Base-by-base conservation (phyloP, 2,888 invertebrate genomes). In the Tortricodes alternella region DNA sequence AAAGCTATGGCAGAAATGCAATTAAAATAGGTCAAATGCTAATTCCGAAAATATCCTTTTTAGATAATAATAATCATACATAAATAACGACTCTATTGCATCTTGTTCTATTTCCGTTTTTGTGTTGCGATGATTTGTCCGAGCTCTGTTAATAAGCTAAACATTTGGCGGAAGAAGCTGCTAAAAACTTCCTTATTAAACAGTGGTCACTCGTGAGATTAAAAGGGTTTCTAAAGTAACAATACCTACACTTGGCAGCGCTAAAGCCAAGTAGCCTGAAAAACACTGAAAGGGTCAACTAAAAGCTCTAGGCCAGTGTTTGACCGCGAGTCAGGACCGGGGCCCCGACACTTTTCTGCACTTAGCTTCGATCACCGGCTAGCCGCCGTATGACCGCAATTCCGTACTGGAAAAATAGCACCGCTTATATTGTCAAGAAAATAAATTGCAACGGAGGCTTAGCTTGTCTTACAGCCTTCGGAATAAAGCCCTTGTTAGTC, bases 351-450 rank as follows among this genome's bases (percentile, higher is more conserved):
- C 74, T 81, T 81, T 78, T 80, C 77, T 78, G 80, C 85, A 85
- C 85, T 85, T 84, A 81, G 70, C 70, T 65, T 63, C 60, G 60
- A 65, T 68, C 65, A 48, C 53, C 51, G 49, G 43, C 53, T 44
- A 64, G 67, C 66, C 71, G 71, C 71, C 75, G 76, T 79, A 80
- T 76, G 80, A 80, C 80, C 80, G 79, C 79, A 78, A 80, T 84
- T 78, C 74, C 64, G 70, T 68, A 73, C 62, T 67, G 65, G 73
- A 71, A 75, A 75, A 80, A 80, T 82, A 75, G 65, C 73, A 69
- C 66, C 74, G 70, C 73, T 80, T 78, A 79, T 77, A 76, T 74
- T 74, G 74, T 72, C 71, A 68, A 70, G 73, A 73, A 79, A 80
- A 83, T 79, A 78, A 74, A 74, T 71, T 73, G 66, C 64, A 18